Conservation (phyloP, 2,888 invertebrate genomes). For the Itoplectis maculator region DNA sequence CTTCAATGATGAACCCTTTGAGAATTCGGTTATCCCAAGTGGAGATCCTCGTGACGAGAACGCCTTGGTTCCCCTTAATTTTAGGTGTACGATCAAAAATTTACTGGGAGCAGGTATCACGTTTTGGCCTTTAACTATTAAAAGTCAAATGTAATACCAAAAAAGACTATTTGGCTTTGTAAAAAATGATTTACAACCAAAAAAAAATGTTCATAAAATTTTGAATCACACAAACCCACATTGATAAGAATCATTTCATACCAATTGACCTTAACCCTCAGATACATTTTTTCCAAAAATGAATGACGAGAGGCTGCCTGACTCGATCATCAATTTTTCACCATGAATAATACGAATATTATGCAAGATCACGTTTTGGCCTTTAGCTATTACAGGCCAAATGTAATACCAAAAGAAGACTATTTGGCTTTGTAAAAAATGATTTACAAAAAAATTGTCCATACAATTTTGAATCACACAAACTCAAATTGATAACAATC, state of each 20-base stretch:
- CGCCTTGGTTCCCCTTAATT: slow-evolving; percentile 65
- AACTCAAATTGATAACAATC: too few species aligned
- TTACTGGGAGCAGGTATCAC: slow-evolving; percentile 74
- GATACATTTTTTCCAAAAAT: too few species aligned
- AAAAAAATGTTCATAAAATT: too few species aligned
- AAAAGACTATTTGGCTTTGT: too few species aligned
- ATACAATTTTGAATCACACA: too few species aligned
- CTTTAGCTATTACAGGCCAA: background rate
- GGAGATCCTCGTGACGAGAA: slow-evolving; percentile 74
- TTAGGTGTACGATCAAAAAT: slow-evolving; percentile 79
- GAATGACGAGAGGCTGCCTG: too few species aligned
- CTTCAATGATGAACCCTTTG: slow-evolving; percentile 79
- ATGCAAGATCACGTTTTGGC: slow-evolving; percentile 22
- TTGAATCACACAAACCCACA: too few species aligned
- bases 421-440: too few species aligned
- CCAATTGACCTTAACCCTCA: background rate
- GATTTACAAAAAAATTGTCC: too few species aligned
- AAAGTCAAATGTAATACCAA: slow-evolving; percentile 3
- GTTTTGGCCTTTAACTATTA: slow-evolving; percentile 21
- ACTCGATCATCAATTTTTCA: background rate
- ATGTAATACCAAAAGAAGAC: slow-evolving; percentile 6
- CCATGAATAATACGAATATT: background rate
- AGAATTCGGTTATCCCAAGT: slow-evolving; percentile 75
- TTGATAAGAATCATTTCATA: too few species aligned
- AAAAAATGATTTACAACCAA: background rate